Conservation (phyloP, 1,140 invertebrate genomes). For the Trachymyrmex septentrionalis region DNA sequence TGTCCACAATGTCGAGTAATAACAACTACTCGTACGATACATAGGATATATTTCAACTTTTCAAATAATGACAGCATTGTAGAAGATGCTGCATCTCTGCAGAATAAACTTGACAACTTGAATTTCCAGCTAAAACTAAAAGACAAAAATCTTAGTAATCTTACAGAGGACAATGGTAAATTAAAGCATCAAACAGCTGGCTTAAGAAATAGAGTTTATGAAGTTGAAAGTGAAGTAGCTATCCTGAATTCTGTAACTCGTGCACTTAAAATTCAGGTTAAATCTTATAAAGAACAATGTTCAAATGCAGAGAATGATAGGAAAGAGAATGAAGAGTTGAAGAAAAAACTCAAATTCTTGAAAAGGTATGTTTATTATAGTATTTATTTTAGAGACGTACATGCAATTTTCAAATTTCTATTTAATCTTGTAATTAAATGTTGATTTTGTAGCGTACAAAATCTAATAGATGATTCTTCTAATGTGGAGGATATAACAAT, state of each 20-base stretch:
- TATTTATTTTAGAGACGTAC: not conserved
- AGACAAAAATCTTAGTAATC: constrained; percentile 82
- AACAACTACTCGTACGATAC: constrained; percentile 87
- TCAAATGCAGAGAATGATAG: constrained; percentile 84
- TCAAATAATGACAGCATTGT: constrained; percentile 85
- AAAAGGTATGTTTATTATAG: constrained; percentile 73
- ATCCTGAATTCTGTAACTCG: constrained; percentile 84
- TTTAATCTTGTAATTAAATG: constrained; percentile 16
- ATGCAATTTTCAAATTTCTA: not conserved
- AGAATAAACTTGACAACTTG: constrained; percentile 85
- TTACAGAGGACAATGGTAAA: constrained; percentile 72
- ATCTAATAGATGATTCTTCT: constrained; percentile 86
- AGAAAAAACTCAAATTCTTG: constrained; percentile 85
- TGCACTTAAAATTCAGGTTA: constrained; percentile 87
- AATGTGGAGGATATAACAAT: constrained; percentile 87
- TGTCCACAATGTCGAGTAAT: constrained; percentile 91
- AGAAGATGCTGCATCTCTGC: constrained; percentile 80
- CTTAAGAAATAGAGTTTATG: constrained; percentile 84
- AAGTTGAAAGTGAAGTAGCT: constrained; percentile 84
- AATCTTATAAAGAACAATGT: constrained; percentile 84
- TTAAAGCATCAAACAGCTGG: constrained; percentile 78
- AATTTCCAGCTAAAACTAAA: constrained; percentile 83
- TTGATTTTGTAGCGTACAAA: constrained; percentile 86
- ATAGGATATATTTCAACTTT: constrained; percentile 89
- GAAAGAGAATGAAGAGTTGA: constrained; percentile 86